Evolutionary conservation across 2,113 vertebrate genomes (phyloP), one percentile per base, ranked within the genome.

Genomic region (Salminus brasiliensis): DNA sequence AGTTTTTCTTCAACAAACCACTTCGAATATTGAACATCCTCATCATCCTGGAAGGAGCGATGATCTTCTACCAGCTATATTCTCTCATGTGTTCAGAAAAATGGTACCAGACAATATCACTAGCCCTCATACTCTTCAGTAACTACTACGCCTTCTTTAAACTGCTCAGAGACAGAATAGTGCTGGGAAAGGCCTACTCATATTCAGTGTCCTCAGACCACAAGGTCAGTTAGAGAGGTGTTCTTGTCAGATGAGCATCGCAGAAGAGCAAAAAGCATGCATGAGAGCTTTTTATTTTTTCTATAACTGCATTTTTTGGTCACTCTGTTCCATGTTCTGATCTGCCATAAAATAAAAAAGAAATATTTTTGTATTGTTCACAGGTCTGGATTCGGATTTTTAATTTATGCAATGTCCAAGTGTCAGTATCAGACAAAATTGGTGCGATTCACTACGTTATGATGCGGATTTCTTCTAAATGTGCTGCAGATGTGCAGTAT

Each of bases 1-100:
- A 99, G 98, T 99, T 99, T 90, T 99, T 99, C 90, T 99, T 99
- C 93, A 98, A 97, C 94, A 97, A 97, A 89, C 98, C 98, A 0
- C 91, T 99, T 88, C 88, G 98, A 81, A 98, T 99, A 94, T 93
- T 98, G 83, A 99, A 99, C 92, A 98, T 97, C 90, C 95, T 99
- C 62, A 93, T 99, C 74, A 95, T 97, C 84, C 89, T 99, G 68
- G 97, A 99, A 78, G 98, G 97, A 34, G 95, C 96, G 0, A 95
- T 99, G 90, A 98, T 99, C 84, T 94, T 97, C 89, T 99, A 99
- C 92, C 97, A 99, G 91, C 95, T 99, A 0, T 99, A 99, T 90
- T 98, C 97, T 0, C 88, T 99, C 65, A 94, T 99, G 32, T 96
- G 96, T 73, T 99, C 98, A 0, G 97, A 98, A 83, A 99, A 98